phyloP scores from a whole-genome alignment of 2,113 vertebrate genomes.

The Neotragus pygmaeus region DNA sequence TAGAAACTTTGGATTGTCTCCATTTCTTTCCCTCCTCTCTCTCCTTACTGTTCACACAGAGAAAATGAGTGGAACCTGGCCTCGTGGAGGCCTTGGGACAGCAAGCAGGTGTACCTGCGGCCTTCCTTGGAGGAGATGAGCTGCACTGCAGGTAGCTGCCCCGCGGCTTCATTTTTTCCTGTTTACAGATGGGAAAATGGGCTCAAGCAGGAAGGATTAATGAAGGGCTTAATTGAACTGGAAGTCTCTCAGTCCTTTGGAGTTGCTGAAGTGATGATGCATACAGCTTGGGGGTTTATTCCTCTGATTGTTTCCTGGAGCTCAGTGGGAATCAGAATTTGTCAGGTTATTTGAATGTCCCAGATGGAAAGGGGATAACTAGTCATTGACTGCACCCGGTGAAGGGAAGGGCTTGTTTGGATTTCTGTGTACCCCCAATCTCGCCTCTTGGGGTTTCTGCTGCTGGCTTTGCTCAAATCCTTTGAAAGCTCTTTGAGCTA shows the following conservation, averaged over 20 bases:
- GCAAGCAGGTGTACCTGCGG: not conserved
- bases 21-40: not conserved
- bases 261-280: constrained; percentile 47
- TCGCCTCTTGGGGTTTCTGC: not conserved
- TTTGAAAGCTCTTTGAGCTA: not conserved
- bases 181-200: constrained; percentile 51
- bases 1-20: not conserved
- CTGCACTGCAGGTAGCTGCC: constrained; percentile 20
- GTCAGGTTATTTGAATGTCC: not conserved
- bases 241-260: constrained; percentile 71
- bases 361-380: not conserved
- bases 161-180: constrained; percentile 66
- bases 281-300: not conserved
- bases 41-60: not conserved
- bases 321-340: not conserved
- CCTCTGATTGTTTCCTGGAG: not conserved
- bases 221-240: constrained; percentile 68
- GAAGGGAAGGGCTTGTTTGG: not conserved
- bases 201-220: constrained; percentile 70
- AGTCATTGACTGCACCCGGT: not conserved
- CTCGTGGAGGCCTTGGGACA: not conserved
- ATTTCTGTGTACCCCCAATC: fast-evolving
- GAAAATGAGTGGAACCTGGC: not conserved
- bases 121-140: constrained; percentile 49
- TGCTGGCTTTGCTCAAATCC: not conserved